Percentiles rank a stretch among this genome's conserved stretches.
These are phyloP conservation scores for Anhinga rufa DNA, from an alignment of 2,113 vertebrate genomes.

Conservation along the genomic window DNA sequence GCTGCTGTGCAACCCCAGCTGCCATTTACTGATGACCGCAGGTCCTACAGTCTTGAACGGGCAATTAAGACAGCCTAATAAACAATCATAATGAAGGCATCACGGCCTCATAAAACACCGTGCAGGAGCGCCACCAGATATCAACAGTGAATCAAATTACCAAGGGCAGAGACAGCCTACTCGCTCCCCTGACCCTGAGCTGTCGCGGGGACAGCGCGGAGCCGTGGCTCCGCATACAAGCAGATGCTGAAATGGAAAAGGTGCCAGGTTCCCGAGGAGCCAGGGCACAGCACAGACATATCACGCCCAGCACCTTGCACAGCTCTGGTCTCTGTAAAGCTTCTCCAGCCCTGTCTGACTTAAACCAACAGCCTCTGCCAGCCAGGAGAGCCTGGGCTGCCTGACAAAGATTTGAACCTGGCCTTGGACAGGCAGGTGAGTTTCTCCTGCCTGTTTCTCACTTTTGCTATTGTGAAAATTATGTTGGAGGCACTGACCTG, in stretches of 20 bases:
- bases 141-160: neutral
- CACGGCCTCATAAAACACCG: neutral
- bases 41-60: neutral
- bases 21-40: neutral
- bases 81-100: neutral
- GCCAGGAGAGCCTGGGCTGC: neutral
- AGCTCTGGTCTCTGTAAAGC: neutral
- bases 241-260: fast-evolving
- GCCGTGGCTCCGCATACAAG: neutral
- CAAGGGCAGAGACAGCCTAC: neutral
- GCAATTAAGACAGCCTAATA: neutral
- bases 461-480: neutral
- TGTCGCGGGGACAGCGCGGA: fast-evolving
- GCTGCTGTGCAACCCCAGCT: neutral
- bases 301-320: fast-evolving
- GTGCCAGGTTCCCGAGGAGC: neutral
- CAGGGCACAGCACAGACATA: fast-evolving
- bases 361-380: neutral
- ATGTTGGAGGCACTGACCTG: neutral
- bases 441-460: neutral
- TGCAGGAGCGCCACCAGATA: neutral
- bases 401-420: neutral
- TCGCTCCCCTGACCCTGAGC: neutral
- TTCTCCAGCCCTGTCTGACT: neutral
- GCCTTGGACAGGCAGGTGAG: neutral